Conservation (phyloP, 2,113 vertebrate species). For the Pachycephala philippinensis region DNA sequence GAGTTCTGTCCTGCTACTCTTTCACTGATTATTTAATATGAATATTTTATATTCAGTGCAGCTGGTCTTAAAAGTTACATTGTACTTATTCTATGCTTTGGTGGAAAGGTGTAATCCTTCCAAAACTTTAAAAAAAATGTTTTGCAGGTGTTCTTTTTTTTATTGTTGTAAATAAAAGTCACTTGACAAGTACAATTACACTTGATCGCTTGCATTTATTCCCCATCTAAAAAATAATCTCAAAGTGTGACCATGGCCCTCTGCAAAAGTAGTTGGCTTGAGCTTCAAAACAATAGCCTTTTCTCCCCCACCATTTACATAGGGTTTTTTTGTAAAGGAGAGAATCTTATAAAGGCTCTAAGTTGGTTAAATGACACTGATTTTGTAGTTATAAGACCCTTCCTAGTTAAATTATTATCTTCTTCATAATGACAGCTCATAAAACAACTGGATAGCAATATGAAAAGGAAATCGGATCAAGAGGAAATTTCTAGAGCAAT, state of each 20-base stretch:
- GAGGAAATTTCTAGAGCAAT: neutral
- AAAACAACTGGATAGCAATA: neutral
- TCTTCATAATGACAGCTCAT: neutral
- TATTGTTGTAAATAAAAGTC: neutral
- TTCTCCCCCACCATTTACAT: neutral
- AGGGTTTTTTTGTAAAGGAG: neutral
- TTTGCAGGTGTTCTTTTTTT: neutral
- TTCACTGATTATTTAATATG: neutral
- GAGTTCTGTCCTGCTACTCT: neutral
- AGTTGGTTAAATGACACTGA: neutral
- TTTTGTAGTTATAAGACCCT: neutral
- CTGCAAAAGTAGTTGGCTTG: neutral
- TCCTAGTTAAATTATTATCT: neutral
- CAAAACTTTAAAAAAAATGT: rapidly evolving
- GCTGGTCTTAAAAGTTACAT: neutral
- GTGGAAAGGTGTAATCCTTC: neutral
- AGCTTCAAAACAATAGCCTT: neutral
- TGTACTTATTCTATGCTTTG: neutral
- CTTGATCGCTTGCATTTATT: neutral
- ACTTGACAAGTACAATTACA: neutral
- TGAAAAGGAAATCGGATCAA: neutral
- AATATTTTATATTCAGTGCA: neutral
- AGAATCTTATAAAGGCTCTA: neutral
- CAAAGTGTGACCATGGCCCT: neutral
- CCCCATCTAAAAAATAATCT: neutral